Base-by-base conservation (phyloP, 2,797 vertebrate species). In the Darevskia nairensis region DNA sequence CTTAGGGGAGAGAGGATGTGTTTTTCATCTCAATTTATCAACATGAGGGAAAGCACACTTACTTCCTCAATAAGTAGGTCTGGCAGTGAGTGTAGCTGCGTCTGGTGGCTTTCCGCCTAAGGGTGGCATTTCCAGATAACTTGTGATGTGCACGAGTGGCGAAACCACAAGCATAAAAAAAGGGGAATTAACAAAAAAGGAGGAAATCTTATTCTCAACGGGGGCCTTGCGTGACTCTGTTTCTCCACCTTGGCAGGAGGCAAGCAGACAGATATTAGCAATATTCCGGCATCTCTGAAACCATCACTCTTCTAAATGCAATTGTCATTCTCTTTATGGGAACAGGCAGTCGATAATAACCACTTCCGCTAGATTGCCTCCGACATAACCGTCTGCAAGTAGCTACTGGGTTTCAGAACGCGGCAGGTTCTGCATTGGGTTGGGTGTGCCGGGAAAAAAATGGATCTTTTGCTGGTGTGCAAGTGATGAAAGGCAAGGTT, bases 291-390 rank as follows among this genome's bases (percentile, higher is more conserved):
- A 71, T 90, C 44, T 77, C 72, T 25, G 0, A 66, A 19, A 17
- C 93, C 90, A 93, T 94, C 94, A 90, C 91, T 86, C 94, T 91
- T 90, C 89, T 89, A 11, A 61, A 11, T 55, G 35, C 4, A 69
- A 83, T 23, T 80, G 27, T 32, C 81, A 89, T 94, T 44, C 19
- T n/a, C 15, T 3, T 81, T 80, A 90, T 90, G 93, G 92, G 89
- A 92, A 66, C 90, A 8, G 91, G 89, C 59, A 23, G 59, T 61
- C 41, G 11, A 55, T 55, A 66, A 85, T 27, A 92, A 92, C 92
- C 86, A 92, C 92, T 95, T 95, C 94, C 94, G 93, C 90, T 87
- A 90, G 41, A 84, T 85, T 82, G 50, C 50, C 13, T 55, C 50
- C 50, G 50, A 55, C 50, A 55, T 55, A 55, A 55, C 50, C 50